A percentile compares a stretch with the other conserved stretches of the same genome.
These are phyloP conservation scores for Hypercompe scribonia DNA, from an alignment of 2,888 invertebrate genomes.

Conservation along the genomic window DNA sequence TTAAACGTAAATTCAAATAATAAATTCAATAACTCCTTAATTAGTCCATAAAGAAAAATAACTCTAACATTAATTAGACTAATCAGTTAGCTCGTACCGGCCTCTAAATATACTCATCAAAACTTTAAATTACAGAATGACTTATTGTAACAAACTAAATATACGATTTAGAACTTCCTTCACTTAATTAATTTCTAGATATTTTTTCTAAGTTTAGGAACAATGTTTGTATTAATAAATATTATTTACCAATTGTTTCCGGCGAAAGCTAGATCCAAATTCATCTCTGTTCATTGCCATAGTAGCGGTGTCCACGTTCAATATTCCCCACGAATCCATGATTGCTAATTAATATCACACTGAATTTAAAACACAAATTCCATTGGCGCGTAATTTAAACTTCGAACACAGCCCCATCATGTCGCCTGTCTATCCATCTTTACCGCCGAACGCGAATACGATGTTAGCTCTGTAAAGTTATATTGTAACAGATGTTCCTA, in stretches of 20 bases:
- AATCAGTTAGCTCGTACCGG: conserved; percentile 4
- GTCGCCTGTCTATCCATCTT: conserved; percentile 54
- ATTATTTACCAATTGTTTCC: conserved; percentile 74
- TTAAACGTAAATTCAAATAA: neutral
- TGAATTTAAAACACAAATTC: conserved; percentile 56
- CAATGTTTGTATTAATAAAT: neutral
- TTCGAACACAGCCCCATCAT: conserved; percentile 54
- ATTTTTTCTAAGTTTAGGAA: neutral
- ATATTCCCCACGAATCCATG: conserved; percentile 92
- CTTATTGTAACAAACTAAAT: neutral
- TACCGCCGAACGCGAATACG: conserved; percentile 50
- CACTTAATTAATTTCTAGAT: neutral
- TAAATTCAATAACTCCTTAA: neutral
- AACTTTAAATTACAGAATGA: conserved; percentile 6
- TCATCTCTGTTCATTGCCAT: conserved; percentile 91
- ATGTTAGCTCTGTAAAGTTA: conserved; percentile 57
- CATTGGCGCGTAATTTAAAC: conserved; percentile 65
- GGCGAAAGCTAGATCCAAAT: conserved; percentile 83
- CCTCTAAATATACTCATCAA: conserved; percentile 26
- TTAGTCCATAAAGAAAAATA: neutral
- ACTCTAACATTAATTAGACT: neutral
- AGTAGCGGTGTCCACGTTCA: conserved; percentile 88
- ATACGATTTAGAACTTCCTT: neutral
- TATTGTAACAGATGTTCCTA: conserved; percentile 61
- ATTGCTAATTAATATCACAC: conserved; percentile 40